Evolutionary conservation across 2,113 vertebrate genomes (phyloP).

Genomic region (Galeopterus variegatus): DNA sequence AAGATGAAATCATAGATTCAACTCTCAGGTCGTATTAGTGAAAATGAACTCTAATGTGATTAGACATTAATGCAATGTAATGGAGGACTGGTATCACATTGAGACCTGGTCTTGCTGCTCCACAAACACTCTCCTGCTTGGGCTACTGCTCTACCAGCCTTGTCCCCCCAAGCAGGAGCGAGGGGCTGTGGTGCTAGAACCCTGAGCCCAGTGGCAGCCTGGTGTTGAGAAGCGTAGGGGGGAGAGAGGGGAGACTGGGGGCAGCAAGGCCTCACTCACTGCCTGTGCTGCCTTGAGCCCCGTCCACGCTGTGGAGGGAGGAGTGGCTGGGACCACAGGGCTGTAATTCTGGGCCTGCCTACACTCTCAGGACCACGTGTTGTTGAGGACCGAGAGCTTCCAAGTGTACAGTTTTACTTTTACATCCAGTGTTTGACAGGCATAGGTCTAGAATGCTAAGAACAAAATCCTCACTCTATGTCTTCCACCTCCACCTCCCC

Average conservation of each 20-base stretch:
- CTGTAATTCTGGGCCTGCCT: background rate
- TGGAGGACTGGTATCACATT: slow-evolving; percentile 70
- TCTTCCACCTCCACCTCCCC: too few relatives aligned
- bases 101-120: slow-evolving; percentile 71
- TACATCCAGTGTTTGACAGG: background rate
- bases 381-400: background rate
- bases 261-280: background rate
- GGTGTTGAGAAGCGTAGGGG: fast-evolving
- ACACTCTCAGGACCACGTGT: background rate
- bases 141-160: background rate
- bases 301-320: background rate
- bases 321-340: background rate
- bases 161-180: background rate
- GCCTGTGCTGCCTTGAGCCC: background rate
- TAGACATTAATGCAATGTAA: slow-evolving; percentile 74
- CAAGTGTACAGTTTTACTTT: background rate
- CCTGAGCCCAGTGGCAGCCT: background rate
- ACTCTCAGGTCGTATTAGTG: slow-evolving; percentile 76
- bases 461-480: background rate
- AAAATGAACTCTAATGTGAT: slow-evolving; percentile 81
- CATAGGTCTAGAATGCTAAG: background rate
- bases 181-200: background rate
- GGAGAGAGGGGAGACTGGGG: too few relatives aligned
- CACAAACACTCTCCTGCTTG: slow-evolving; percentile 49
- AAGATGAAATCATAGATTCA: slow-evolving; percentile 76